phyloP scores from a whole-genome alignment of 2,888 invertebrate genomes.

The Agrochola lota region DNA sequence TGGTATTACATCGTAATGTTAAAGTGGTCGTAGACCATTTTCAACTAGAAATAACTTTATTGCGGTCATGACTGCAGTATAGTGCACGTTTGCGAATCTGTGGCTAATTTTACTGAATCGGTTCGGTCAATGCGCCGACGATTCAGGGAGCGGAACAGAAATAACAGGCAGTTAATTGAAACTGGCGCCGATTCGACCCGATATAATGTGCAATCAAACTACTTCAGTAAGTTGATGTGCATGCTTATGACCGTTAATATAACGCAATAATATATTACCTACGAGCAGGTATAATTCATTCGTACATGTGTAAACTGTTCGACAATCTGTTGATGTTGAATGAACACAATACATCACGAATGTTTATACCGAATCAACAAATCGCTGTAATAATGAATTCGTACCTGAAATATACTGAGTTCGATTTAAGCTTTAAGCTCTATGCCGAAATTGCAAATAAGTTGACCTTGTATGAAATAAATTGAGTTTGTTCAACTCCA shows the following conservation, averaged over 20 bases:
- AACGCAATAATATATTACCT: conserved; percentile 52
- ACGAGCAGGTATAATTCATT: conserved; percentile 21
- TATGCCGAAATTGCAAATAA: conserved; percentile 29
- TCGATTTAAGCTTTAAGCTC: conserved; percentile 20
- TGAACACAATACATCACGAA: conserved; percentile 35
- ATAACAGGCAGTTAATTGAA: conserved; percentile 85
- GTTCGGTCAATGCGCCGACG: conserved; percentile 85
- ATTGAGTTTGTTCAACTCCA: conserved; percentile 62
- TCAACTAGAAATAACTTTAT: conserved; percentile 79
- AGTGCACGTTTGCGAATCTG: conserved; percentile 79
- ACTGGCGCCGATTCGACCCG: conserved; percentile 78
- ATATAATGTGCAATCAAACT: conserved; percentile 79
- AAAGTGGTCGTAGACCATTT: conserved; percentile 46
- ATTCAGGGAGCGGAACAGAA: conserved; percentile 76
- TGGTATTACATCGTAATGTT: conserved; percentile 25
- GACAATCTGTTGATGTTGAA: conserved; percentile 44
- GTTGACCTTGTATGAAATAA: conserved; percentile 48
- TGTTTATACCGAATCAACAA: conserved; percentile 33
- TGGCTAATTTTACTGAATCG: conserved; percentile 83
- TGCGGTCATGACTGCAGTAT: conserved; percentile 79
- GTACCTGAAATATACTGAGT: conserved; percentile 28
- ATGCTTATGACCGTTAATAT: conserved; percentile 54
- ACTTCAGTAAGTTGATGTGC: conserved; percentile 74
- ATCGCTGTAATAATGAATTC: conserved; percentile 38
- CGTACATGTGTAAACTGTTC: conserved; percentile 23